These are phyloP conservation scores for Coreoperca whiteheadi DNA, from an alignment of 2,113 vertebrate genomes.

Conservation along the genomic window DNA sequence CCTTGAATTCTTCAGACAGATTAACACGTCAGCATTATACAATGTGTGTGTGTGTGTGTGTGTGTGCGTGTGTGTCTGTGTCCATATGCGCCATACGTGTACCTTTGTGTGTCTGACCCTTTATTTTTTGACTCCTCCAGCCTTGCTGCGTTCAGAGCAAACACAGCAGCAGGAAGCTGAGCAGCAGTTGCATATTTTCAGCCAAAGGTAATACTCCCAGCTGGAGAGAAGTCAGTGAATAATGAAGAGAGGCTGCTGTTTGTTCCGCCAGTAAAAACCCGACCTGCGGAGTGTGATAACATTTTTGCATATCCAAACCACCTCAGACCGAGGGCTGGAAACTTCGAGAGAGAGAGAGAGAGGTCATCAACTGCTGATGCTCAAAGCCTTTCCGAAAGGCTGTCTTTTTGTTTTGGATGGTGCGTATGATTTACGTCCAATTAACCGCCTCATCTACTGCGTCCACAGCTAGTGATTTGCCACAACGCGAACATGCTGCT, in stretches of 20 bases:
- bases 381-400: background rate
- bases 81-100: background rate
- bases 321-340: background rate
- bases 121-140: background rate
- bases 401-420: background rate
- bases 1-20: background rate
- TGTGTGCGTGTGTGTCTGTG: background rate
- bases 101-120: background rate
- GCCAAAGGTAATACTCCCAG: slow-evolving; percentile 42
- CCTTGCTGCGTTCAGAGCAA: slow-evolving; percentile 24
- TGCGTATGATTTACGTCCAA: background rate
- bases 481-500: background rate
- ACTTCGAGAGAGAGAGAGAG: background rate
- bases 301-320: slow-evolving; percentile 4
- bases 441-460: background rate
- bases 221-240: slow-evolving; percentile 32
- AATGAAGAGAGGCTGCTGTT: slow-evolving; percentile 24
- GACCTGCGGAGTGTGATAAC: slow-evolving; percentile 18
- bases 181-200: slow-evolving; percentile 32
- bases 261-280: slow-evolving; percentile 8
- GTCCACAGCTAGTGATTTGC: background rate
- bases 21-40: background rate
- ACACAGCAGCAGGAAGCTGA: slow-evolving; percentile 10
- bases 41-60: background rate
- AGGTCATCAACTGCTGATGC: background rate